Evolutionary conservation across 2,797 vertebrate species (phyloP).

Genomic region (Enteromius radiatus): DNA sequence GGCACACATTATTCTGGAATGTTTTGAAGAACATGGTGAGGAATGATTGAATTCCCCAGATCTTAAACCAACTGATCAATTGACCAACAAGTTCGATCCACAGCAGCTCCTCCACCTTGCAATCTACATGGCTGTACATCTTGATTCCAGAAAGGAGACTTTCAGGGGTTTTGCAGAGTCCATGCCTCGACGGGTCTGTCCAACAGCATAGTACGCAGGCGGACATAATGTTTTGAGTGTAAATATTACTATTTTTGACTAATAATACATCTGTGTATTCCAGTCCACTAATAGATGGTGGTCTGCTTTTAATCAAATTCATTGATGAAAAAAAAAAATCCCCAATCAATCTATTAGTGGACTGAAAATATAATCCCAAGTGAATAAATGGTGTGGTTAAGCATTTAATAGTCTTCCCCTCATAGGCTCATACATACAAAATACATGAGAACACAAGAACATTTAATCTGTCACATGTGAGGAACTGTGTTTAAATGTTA

Average conservation of each 20-base stretch:
- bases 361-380: conserved; percentile 3
- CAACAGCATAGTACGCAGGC: background rate
- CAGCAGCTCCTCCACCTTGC: background rate
- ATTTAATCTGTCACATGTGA: conserved; percentile 1
- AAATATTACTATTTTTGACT: background rate
- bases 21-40: background rate
- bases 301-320: background rate
- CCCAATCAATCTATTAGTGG: background rate
- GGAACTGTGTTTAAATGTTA: conserved; percentile 6
- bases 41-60: background rate
- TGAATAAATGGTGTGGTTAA: conserved; percentile 8
- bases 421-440: background rate
- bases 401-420: conserved; percentile 12
- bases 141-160: background rate
- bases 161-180: background rate
- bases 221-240: background rate
- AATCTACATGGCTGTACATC: background rate
- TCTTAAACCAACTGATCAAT: background rate
- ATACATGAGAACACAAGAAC: conserved; percentile 11
- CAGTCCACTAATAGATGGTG: background rate
- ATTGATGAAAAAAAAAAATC: background rate
- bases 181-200: background rate
- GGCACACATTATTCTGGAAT: background rate
- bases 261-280: background rate
- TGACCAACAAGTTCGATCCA: background rate